phyloP scores from a whole-genome alignment of 1,140 invertebrate genomes.

The Papilio polyxenes region DNA sequence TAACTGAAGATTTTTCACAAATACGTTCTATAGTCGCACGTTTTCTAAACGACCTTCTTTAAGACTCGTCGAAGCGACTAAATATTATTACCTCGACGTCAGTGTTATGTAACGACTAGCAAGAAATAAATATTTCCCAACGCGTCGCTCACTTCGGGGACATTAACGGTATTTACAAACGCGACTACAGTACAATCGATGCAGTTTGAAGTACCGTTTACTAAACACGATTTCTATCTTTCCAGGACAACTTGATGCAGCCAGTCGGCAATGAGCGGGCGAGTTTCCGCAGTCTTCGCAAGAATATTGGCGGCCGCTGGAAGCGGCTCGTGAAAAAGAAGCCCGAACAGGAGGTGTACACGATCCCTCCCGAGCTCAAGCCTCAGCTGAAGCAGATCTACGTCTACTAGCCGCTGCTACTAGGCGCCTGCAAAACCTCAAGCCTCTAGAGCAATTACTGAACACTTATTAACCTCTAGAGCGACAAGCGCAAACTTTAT shows the following conservation, averaged over 20 bases:
- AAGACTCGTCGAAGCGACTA: conserved; percentile 24
- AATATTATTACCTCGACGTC: conserved; percentile 31
- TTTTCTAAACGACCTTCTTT: conserved; percentile 36
- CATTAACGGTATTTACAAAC: conserved; percentile 23
- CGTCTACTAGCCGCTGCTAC: conserved; percentile 85
- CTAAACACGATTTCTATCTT: conserved; percentile 62
- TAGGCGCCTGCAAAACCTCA: conserved; percentile 18
- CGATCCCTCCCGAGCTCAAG: conserved; percentile 91
- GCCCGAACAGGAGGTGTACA: conserved; percentile 88
- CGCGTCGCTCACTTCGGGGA: conserved; percentile 6
- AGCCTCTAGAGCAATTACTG: conserved; percentile 43
- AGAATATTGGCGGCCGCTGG: conserved; percentile 91
- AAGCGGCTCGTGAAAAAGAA: conserved; percentile 90
- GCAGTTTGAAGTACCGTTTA: conserved; percentile 33
- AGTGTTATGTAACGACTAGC: conserved; percentile 30
- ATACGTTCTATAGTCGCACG: conserved; percentile 24
- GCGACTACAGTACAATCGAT: not conserved
- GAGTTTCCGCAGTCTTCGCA: conserved; percentile 89
- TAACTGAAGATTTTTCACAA: conserved; percentile 18
- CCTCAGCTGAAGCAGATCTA: conserved; percentile 94
- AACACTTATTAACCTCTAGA: conserved; percentile 50
- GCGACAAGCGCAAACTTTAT: conserved; percentile 50
- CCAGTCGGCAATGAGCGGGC: conserved; percentile 85
- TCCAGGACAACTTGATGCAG: conserved; percentile 89
- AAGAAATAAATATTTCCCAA: conserved; percentile 34